These are phyloP conservation scores for Dysmachus trigonus DNA, from an alignment of 2,888 invertebrate species.

Conservation along the genomic window DNA sequence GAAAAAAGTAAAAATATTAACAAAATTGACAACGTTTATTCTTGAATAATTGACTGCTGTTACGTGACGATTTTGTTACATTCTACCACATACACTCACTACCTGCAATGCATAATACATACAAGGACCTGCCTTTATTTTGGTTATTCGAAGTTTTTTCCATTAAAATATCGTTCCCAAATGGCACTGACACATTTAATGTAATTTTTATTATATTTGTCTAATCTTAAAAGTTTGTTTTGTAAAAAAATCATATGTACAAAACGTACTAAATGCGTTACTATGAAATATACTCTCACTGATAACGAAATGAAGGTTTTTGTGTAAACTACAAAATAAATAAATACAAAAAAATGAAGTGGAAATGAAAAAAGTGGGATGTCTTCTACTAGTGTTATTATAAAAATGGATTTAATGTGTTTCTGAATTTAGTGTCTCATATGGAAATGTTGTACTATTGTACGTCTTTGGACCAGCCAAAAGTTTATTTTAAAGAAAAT, in stretches of 20 bases:
- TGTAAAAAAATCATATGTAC: constrained; percentile 23
- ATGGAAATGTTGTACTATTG: constrained; percentile 1
- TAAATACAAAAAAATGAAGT: constrained; percentile 13
- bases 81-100: neutral
- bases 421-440: neutral
- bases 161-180: neutral
- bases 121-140: constrained; percentile 18
- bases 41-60: constrained; percentile 12
- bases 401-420: neutral
- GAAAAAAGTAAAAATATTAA: neutral
- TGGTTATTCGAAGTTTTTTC: neutral
- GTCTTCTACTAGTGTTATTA: neutral
- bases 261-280: neutral
- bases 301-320: neutral
- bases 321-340: neutral
- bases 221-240: neutral
- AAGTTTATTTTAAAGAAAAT: constrained; percentile 25
- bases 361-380: neutral
- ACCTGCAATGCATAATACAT: neutral
- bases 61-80: neutral
- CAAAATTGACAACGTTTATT: constrained; percentile 25
- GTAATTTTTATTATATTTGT: neutral
- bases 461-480: constrained; percentile 41
- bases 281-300: neutral
- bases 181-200: neutral